Percentiles rank a stretch among this genome's conserved stretches.
Evolutionary conservation across 2,797 vertebrate genomes (phyloP).

Genomic region (Protonibea diacanthus): DNA sequence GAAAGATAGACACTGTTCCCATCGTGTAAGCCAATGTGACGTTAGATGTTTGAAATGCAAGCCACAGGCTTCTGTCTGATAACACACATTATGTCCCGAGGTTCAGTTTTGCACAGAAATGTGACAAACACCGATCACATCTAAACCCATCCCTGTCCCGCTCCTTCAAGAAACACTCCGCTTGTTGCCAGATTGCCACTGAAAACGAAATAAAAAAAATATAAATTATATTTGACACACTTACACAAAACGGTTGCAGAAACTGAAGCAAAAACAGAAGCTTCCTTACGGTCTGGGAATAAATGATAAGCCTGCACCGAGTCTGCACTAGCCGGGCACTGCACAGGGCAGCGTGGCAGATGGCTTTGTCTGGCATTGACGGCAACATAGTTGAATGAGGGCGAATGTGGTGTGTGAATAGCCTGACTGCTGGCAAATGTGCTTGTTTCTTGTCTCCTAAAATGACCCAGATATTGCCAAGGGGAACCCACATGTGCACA

Average conservation of each 20-base stretch:
- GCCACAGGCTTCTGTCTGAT: conserved; percentile 32
- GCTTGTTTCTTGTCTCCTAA: conserved; percentile 48
- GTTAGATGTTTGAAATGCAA: conserved; percentile 52
- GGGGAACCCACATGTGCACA: conserved; percentile 26
- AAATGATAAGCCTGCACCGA: conserved; percentile 56
- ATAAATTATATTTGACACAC: conserved; percentile 15
- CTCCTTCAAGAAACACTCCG: not conserved
- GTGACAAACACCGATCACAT: conserved; percentile 31
- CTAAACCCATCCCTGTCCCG: not conserved
- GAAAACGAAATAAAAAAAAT: conserved; percentile 35
- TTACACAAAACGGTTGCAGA: conserved; percentile 30
- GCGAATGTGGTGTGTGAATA: conserved; percentile 47
- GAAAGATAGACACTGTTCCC: not conserved
- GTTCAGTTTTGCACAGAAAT: conserved; percentile 61
- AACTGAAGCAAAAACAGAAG: conserved; percentile 33
- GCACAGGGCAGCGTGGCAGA: conserved; percentile 49
- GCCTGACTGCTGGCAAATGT: conserved; percentile 41
- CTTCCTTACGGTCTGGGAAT: conserved; percentile 37
- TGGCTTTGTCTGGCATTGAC: conserved; percentile 50
- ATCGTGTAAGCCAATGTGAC: conserved; percentile 5
- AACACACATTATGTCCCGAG: conserved; percentile 53
- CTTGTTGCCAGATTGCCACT: conserved; percentile 27
- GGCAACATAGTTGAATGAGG: conserved; percentile 45
- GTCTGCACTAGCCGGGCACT: conserved; percentile 43
- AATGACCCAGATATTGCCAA: conserved; percentile 50